Conservation (phyloP, 2,888 invertebrate genomes). For the Thereva unica region DNA sequence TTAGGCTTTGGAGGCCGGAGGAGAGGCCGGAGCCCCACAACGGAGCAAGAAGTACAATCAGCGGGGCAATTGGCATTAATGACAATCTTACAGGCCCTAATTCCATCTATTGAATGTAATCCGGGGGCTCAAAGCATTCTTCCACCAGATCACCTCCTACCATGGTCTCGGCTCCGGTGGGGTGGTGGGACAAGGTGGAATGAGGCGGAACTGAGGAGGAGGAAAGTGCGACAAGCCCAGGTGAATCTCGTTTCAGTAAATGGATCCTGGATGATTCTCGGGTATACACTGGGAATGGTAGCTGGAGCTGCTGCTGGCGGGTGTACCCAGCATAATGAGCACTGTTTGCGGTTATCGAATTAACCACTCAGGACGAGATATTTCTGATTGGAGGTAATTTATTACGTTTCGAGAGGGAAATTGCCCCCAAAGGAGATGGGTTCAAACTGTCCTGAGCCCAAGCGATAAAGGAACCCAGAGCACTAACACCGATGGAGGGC, state of each 20-base stretch:
- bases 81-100: neutral
- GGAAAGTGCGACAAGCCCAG: neutral
- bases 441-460: neutral
- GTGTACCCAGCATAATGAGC: slow-evolving; percentile 19
- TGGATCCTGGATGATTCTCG: no score
- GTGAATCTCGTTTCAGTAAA: neutral
- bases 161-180: slow-evolving; percentile 5
- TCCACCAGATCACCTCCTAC: neutral
- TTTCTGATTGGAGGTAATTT: slow-evolving; percentile 22
- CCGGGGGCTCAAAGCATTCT: neutral
- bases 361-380: slow-evolving; percentile 21
- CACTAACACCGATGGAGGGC: neutral
- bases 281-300: no score
- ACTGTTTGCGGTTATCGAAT: slow-evolving; percentile 19
- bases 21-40: no score
- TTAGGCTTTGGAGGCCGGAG: no score
- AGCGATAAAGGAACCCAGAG: neutral
- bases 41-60: slow-evolving; percentile 16
- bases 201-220: neutral
- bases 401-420: slow-evolving; percentile 20
- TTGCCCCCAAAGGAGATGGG: slow-evolving; percentile 5
- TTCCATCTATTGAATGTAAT: slow-evolving; percentile 4
- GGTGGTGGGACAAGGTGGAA: slow-evolving; percentile 3
- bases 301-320: no score
- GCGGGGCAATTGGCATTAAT: slow-evolving; percentile 20